Evolutionary conservation across 2,113 vertebrate genomes (phyloP).

Genomic region (Malurus melanocephalus): DNA sequence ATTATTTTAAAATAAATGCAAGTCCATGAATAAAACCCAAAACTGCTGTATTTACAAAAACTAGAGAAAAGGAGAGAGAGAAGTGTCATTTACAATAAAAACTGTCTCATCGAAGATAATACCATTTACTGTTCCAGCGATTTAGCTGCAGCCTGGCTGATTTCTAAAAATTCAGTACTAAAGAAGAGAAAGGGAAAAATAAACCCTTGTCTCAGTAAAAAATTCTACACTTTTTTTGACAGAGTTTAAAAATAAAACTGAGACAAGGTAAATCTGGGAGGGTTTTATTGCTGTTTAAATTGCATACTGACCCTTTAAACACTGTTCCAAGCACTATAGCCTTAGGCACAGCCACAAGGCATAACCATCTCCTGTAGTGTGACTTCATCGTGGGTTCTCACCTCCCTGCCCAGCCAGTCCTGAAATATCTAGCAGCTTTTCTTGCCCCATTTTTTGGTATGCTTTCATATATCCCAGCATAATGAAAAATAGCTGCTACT

Average conservation of each 20-base stretch:
- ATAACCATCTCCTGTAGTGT: constrained; percentile 13
- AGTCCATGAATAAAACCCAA: neutral
- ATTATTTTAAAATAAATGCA: neutral
- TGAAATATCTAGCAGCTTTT: constrained; percentile 21
- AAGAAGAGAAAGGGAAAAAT: neutral
- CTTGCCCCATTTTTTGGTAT: constrained; percentile 39
- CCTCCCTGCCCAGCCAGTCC: neutral
- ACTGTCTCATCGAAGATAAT: neutral
- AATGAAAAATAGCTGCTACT: neutral
- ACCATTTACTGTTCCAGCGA: neutral
- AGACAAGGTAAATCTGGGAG: constrained; percentile 23
- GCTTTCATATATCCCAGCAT: constrained; percentile 8
- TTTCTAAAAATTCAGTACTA: constrained; percentile 11
- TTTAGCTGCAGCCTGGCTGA: neutral
- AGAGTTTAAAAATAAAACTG: constrained; percentile 57
- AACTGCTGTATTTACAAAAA: neutral
- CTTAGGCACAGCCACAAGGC: constrained; percentile 45
- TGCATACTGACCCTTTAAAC: constrained; percentile 37
- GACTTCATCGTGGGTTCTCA: neutral
- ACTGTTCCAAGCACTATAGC: constrained; percentile 20
- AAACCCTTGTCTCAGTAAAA: constrained; percentile 8
- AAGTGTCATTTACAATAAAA: neutral
- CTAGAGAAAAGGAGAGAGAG: neutral
- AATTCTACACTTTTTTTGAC: constrained; percentile 15
- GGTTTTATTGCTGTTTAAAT: constrained; percentile 17